A percentile compares a stretch with the other conserved stretches of the same genome.
phyloP scores from a whole-genome alignment of 2,113 vertebrate genomes.

The Psammodynastes pulverulentus region DNA sequence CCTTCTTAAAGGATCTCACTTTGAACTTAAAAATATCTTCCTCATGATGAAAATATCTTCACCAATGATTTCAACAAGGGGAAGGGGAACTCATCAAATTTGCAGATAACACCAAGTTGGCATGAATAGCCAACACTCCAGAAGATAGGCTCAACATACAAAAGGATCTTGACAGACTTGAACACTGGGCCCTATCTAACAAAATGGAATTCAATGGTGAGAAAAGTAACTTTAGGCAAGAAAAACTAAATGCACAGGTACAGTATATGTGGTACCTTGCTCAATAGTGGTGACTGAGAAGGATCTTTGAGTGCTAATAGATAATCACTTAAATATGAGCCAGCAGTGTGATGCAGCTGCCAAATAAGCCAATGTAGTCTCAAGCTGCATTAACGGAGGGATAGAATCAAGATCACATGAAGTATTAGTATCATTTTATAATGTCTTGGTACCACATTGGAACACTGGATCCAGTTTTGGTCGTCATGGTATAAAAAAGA shows the following conservation, averaged over 20 bases:
- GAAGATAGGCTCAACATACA: neutral
- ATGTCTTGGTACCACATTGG: neutral
- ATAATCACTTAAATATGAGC: neutral
- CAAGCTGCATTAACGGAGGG: neutral
- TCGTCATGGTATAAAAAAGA: neutral
- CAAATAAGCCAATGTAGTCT: neutral
- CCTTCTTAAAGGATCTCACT: neutral
- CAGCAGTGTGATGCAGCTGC: neutral
- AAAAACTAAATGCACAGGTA: neutral
- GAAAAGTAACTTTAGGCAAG: neutral
- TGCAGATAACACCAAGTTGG: neutral
- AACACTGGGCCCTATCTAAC: neutral
- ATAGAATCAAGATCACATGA: neutral
- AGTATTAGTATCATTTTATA: neutral
- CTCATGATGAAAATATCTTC: neutral
- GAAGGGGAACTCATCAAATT: neutral
- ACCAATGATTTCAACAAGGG: neutral
- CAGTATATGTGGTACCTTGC: neutral
- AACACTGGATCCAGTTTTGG: neutral
- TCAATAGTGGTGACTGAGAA: neutral
- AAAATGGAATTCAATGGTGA: neutral
- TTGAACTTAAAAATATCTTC: neutral
- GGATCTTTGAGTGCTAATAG: neutral
- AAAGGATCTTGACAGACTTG: neutral
- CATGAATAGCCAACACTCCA: neutral